Percentiles rank a stretch among this genome's conserved stretches.
Evolutionary conservation across 35 echinoderm and acorn worm species (phyloP).

Genomic region (Apostichopus japonicus): DNA sequence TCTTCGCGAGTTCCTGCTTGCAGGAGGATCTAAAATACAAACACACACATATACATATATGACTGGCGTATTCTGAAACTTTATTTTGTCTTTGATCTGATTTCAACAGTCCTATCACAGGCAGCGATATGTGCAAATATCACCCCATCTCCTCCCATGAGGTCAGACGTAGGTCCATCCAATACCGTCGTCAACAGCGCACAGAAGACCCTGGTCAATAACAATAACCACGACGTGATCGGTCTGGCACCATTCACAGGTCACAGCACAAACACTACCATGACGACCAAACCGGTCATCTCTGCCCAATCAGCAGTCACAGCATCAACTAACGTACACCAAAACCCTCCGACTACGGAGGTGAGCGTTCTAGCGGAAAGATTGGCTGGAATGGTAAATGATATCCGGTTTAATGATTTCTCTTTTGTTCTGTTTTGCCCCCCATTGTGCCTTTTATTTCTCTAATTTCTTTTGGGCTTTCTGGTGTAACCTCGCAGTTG

Average conservation of each 20-base stretch:
- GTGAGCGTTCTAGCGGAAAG: neutral
- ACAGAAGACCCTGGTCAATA: neutral
- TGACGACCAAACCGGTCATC: neutral
- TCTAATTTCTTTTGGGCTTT: no score
- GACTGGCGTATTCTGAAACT: no score
- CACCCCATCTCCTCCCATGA: neutral
- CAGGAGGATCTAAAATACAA: no score
- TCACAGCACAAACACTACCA: neutral
- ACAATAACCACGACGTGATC: conserved; percentile 17
- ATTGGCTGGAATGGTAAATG: no score
- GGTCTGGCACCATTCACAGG: neutral
- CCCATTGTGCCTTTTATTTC: no score
- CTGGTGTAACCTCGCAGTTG: no score
- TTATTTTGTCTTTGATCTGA: neutral
- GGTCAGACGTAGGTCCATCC: neutral
- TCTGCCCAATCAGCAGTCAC: neutral
- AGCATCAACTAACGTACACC: neutral
- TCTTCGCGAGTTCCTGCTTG: no score
- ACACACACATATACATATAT: no score
- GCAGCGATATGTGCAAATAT: conserved; percentile 18
- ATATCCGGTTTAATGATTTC: no score
- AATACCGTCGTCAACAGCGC: neutral
- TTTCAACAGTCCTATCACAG: conserved; percentile 5
- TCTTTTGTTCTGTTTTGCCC: no score
- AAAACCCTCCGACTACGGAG: neutral